Conservation (phyloP, 2,797 vertebrate species). For the Myotis daubentonii region DNA sequence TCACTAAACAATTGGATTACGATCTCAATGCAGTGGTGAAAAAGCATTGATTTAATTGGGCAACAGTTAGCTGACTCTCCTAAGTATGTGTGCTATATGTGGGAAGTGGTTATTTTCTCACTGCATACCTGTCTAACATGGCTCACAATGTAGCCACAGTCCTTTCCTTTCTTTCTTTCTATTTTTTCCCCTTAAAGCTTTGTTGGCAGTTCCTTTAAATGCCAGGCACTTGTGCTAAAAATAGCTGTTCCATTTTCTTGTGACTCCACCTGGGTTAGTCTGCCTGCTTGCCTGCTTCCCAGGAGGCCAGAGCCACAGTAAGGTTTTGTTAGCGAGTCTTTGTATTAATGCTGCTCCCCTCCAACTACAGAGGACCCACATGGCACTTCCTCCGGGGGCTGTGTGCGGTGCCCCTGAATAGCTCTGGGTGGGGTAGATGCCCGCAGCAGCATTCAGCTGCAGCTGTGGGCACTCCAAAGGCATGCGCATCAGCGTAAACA, state of each 20-base stretch:
- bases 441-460: background rate
- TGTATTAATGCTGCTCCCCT: constrained; percentile 38
- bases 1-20: background rate
- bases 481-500: background rate
- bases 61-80: background rate
- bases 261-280: constrained; percentile 21
- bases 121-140: background rate
- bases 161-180: background rate
- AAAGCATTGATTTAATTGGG: background rate
- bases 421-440: background rate
- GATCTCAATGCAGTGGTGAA: background rate
- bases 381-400: background rate
- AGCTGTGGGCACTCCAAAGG: background rate
- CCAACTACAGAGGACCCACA: background rate
- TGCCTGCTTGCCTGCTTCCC: constrained; percentile 23
- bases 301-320: background rate
- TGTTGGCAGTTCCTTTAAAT: constrained; percentile 58
- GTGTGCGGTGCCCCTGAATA: background rate
- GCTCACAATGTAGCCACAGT: background rate
- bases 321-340: constrained; percentile 52
- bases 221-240: constrained; percentile 66
- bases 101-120: background rate
- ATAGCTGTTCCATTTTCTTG: constrained; percentile 67
- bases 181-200: background rate
- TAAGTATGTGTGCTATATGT: background rate